A percentile compares a stretch with the other conserved stretches of the same genome.
Evolutionary conservation across 2,797 vertebrate species (phyloP).

Genomic region (Rhodeus uyekii): DNA sequence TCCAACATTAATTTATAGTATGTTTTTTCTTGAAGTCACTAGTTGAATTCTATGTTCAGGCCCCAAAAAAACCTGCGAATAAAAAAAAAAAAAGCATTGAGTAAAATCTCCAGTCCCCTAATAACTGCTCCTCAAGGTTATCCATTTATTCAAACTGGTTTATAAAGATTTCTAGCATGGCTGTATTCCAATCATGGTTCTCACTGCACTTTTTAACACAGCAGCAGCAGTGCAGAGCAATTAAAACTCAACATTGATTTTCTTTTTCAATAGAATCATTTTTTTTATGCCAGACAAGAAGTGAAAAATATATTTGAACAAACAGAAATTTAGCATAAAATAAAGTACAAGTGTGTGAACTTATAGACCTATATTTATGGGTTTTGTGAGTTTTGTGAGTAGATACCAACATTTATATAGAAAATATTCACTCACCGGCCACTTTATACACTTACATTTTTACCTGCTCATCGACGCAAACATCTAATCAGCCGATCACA

Average conservation of each 20-base stretch:
- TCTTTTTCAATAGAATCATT: not conserved
- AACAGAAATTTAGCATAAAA: not conserved
- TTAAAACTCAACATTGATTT: constrained; percentile 37
- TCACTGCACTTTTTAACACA: constrained; percentile 14
- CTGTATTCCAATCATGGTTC: constrained; percentile 19
- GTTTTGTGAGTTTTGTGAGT: too few species aligned
- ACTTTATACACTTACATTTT: not conserved
- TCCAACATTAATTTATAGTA: not conserved
- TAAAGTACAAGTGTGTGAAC: not conserved
- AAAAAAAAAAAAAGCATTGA: constrained; percentile 7
- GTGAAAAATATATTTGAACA: not conserved
- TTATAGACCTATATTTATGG: too few species aligned
- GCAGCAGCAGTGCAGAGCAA: constrained; percentile 18
- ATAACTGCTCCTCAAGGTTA: constrained; percentile 22
- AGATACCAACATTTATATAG: not conserved
- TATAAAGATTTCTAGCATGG: constrained; percentile 3
- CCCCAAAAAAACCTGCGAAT: too few species aligned
- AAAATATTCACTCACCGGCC: not conserved
- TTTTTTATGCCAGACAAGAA: not conserved
- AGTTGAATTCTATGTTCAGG: not conserved
- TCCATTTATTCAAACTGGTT: constrained; percentile 3
- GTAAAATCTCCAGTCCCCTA: constrained; percentile 5
- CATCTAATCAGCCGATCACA: not conserved
- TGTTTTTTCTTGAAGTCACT: not conserved
- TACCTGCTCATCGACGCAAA: not conserved